These are phyloP conservation scores for Coremacera marginata DNA, from an alignment of 2,888 invertebrate genomes.

Conservation along the genomic window DNA sequence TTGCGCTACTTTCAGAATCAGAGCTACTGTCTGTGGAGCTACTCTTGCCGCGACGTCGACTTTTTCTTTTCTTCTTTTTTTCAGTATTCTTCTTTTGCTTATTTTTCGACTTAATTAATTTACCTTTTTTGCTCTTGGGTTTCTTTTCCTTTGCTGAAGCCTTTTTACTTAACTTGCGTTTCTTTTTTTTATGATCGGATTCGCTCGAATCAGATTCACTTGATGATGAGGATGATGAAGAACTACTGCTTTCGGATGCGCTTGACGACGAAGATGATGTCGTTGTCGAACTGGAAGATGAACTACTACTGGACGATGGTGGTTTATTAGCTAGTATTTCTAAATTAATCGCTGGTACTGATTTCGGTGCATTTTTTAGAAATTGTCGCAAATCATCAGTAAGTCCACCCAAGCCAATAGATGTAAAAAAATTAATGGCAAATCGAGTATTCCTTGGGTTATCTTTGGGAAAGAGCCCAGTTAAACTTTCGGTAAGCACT, in stretches of 20 bases:
- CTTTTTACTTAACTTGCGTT: slow-evolving; percentile 43
- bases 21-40: slow-evolving; percentile 43
- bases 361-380: slow-evolving; percentile 74
- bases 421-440: slow-evolving; percentile 97
- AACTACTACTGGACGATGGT: slow-evolving; percentile 43
- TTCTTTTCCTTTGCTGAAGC: slow-evolving; percentile 26
- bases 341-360: slow-evolving; percentile 64
- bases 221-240: slow-evolving; percentile 49
- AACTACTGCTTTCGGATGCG: slow-evolving; percentile 43
- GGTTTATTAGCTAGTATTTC: slow-evolving; percentile 63
- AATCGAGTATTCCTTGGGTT: slow-evolving; percentile 97
- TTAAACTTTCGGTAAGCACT: slow-evolving; percentile 86
- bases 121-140: slow-evolving; percentile 34
- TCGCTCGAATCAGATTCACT: slow-evolving; percentile 52
- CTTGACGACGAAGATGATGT: slow-evolving; percentile 47
- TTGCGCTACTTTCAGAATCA: slow-evolving; percentile 45
- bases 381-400: slow-evolving; percentile 94
- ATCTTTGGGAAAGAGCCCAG: slow-evolving; percentile 94
- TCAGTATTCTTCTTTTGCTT: slow-evolving; percentile 43
- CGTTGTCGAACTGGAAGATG: slow-evolving; percentile 45
- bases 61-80: slow-evolving; percentile 46
- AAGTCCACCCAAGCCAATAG: slow-evolving; percentile 95
- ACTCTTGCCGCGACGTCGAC: slow-evolving; percentile 45
- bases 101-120: too few relatives aligned
- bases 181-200: slow-evolving; percentile 47